These are phyloP conservation scores for Folsomia manolachei DNA, from an alignment of 2,888 invertebrate species.

Conservation along the genomic window DNA sequence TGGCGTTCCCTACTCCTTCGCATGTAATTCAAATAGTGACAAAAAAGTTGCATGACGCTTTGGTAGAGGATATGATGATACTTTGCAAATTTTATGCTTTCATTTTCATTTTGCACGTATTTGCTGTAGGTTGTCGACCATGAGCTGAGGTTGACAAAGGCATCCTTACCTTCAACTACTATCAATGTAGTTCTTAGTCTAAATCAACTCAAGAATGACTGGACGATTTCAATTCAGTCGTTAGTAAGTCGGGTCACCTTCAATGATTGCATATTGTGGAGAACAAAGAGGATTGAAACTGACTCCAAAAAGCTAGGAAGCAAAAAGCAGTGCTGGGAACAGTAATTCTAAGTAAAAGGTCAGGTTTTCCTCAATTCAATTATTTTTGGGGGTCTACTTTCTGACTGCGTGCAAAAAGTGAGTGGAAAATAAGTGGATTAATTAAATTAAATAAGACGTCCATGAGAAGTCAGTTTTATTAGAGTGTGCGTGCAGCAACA, in stretches of 20 bases:
- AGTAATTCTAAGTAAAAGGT: background rate
- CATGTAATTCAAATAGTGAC: background rate
- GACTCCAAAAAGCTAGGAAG: no score
- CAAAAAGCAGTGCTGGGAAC: no score
- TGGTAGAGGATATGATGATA: background rate
- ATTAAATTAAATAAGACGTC: no score
- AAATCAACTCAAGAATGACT: background rate
- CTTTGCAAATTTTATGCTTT: background rate
- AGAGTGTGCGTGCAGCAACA: no score
- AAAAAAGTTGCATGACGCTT: background rate
- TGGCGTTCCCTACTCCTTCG: background rate
- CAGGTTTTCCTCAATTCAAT: background rate
- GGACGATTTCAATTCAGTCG: background rate
- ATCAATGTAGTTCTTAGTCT: no score
- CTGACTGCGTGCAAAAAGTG: background rate
- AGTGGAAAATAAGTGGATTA: no score
- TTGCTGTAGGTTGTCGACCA: background rate
- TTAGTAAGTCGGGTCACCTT: background rate
- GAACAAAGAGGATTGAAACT: no score
- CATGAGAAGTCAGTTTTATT: background rate
- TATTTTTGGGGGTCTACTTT: background rate
- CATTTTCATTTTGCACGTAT: background rate
- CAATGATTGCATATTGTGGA: no score
- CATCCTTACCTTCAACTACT: no score
- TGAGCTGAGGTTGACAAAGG: no score